Conservation (phyloP, 2,113 vertebrate genomes). For the Gallinago media region DNA sequence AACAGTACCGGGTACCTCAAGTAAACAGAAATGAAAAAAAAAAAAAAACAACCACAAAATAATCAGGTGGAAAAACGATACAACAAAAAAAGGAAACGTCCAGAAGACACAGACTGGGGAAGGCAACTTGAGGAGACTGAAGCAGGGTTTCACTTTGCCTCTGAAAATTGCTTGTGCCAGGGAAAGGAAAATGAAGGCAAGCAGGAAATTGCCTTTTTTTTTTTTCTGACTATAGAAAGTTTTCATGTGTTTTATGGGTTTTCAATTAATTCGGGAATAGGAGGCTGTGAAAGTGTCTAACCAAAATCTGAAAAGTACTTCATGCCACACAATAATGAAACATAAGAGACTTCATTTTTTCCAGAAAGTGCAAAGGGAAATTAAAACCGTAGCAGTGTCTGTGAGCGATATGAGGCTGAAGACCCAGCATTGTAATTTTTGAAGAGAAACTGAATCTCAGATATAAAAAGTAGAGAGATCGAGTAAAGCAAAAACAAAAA, state of each 20-base stretch:
- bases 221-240: neutral
- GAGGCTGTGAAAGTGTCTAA: neutral
- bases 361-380: neutral
- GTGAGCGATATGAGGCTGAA: neutral
- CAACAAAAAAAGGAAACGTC: neutral
- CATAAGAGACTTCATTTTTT: neutral
- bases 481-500: neutral
- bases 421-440: neutral
- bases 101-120: neutral
- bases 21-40: neutral
- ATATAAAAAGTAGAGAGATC: neutral
- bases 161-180: neutral
- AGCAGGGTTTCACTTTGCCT: neutral
- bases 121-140: neutral
- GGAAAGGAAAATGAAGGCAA: slow-evolving; percentile 1
- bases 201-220: neutral
- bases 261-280: neutral
- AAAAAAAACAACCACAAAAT: neutral
- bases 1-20: neutral
- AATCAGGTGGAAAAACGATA: neutral
- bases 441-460: neutral
- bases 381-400: neutral
- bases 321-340: neutral
- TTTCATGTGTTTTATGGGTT: neutral
- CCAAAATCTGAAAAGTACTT: neutral